Percentiles rank a stretch among this genome's conserved stretches.
These are phyloP conservation scores for Lamproptera curius DNA, from an alignment of 2,888 invertebrate genomes.

Conservation along the genomic window DNA sequence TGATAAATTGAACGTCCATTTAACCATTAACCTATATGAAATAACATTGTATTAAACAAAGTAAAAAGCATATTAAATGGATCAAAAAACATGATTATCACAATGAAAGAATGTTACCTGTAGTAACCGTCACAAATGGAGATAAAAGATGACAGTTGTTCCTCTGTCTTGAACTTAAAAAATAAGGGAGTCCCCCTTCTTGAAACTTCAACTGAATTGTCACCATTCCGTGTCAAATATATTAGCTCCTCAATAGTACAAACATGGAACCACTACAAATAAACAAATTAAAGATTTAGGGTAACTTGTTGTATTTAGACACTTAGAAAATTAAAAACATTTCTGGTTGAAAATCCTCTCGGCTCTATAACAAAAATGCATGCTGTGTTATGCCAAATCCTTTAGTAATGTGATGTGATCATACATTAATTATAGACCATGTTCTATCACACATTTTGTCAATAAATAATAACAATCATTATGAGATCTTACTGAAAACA, in stretches of 20 bases:
- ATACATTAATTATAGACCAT: too few species aligned
- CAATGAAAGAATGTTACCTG: constrained; percentile 52
- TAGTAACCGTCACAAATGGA: constrained; percentile 92
- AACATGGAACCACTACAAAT: constrained; percentile 82
- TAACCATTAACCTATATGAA: constrained; percentile 82
- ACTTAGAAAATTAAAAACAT: too few species aligned
- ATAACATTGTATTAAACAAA: too few species aligned
- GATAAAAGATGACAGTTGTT: constrained; percentile 86
- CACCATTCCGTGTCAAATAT: constrained; percentile 86
- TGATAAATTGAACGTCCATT: constrained; percentile 95
- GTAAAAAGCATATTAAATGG: not conserved
- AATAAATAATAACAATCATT: too few species aligned
- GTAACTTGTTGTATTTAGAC: too few species aligned
- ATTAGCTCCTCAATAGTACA: constrained; percentile 91
- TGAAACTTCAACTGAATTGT: constrained; percentile 86
- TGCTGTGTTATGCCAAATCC: too few species aligned
- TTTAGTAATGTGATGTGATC: too few species aligned
- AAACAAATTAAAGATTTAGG: too few species aligned
- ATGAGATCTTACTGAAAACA: too few species aligned
- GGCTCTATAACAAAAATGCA: too few species aligned
- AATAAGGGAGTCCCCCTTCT: constrained; percentile 88
- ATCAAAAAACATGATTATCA: not conserved
- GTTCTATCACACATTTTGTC: too few species aligned
- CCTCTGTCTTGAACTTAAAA: constrained; percentile 82
- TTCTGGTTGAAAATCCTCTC: too few species aligned